These are phyloP conservation scores for Poecilia gillii DNA, from an alignment of 2,797 vertebrate species.

Conservation along the genomic window DNA sequence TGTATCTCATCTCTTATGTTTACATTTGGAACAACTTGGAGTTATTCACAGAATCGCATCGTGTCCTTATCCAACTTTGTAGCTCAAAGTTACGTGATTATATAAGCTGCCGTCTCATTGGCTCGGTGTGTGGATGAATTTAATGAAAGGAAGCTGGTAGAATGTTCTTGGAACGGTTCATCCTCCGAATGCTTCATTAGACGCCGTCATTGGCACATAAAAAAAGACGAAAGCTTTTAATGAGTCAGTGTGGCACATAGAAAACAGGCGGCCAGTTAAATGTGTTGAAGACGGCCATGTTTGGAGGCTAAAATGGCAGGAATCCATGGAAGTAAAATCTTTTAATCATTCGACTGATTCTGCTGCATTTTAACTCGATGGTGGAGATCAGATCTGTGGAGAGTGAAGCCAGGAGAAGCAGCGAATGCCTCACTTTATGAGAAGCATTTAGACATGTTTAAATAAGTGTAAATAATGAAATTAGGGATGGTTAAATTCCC, in stretches of 20 bases:
- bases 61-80: neutral
- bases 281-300: neutral
- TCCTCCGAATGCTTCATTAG: constrained; percentile 2
- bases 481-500: neutral
- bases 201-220: neutral
- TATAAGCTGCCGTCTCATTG: neutral
- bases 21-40: neutral
- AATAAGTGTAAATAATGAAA: constrained; percentile 4
- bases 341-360: neutral
- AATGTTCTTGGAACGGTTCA: constrained; percentile 10
- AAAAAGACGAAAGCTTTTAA: constrained; percentile 3
- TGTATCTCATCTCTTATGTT: neutral
- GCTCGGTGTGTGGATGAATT: neutral
- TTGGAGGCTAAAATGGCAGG: neutral
- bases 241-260: constrained; percentile 1
- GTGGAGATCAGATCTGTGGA: neutral
- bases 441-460: constrained; percentile 8
- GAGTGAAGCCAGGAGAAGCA: neutral
- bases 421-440: neutral
- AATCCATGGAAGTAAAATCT: neutral
- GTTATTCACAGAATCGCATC: neutral
- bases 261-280: neutral
- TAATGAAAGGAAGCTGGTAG: neutral
- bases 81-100: neutral
- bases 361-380: neutral